Base-by-base conservation (phyloP, 2,888 invertebrate genomes). In the Drosophila phalerata region DNA sequence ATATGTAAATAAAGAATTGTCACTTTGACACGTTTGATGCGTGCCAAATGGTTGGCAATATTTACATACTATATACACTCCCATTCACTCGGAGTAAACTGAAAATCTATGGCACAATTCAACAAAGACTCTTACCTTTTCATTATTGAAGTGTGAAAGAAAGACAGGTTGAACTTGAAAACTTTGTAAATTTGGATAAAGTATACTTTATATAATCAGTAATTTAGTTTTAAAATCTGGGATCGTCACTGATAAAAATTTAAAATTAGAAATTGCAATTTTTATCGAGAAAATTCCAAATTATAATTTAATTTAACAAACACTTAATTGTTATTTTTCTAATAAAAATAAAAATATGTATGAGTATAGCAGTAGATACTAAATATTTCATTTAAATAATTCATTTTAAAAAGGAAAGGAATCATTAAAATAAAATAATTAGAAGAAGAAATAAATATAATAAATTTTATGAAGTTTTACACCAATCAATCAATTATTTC, bases 21-120 rank as follows among this genome's bases (percentile, higher is more conserved):
- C 85, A 87, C 85, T 87, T 85, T 85, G 85, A 85, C 85, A 85
- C 85, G 85, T 80, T 77, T 71, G 65, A 74, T 75, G 85, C 77
- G 85, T 85, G 84, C 79, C 79, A 82, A 87, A 87, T 77, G 79
- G 69, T 73, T 79, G 49, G 63, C 69, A 68, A 78, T 84, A 81
- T 84, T 67, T 65, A 68, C 47, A 30, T 45, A 28, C 28, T 34
- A 22, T 5, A 13, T 13, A 22, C 62, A 22, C 37, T 19, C 17
- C 49, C 63, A n/a, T 17, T 32, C 34, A 6, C 13, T 17, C 3
- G 3, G 3, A 19, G 13, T 19, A 43, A 45, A 37, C 60, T 37
- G n/a, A 15, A 38, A 47, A 53, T 42, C 70, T 15, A 55, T 48
- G 15, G 10, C 17, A 40, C 42, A 62, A 55, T 47, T 60, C 48